Base-by-base conservation (phyloP, 2,113 vertebrate genomes). In the Erythrocercus mccallii region DNA sequence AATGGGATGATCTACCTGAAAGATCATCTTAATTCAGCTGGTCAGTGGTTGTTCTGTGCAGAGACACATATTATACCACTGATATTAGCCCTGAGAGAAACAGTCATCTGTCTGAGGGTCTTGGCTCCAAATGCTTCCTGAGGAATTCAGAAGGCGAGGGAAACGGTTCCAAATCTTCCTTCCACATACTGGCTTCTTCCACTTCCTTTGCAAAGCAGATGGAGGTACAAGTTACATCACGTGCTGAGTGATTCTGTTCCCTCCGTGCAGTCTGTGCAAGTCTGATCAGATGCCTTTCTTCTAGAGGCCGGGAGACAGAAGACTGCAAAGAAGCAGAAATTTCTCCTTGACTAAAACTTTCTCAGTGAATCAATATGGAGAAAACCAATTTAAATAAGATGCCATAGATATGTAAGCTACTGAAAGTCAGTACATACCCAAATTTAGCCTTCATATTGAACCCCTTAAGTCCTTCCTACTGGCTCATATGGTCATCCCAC, bases 101-200 rank as follows among this genome's bases (percentile, higher is more conserved):
- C 40, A 88, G 81, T 85, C 70, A 72, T 91, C 70, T 88, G 5
- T 82, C 45, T 69, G 62, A 77, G 13, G 4, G 58, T 17, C 71
- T 86, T 97, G 96, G 92, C 82, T 96, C 66, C 7, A 10, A 53
- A 65, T 57, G 28, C 78, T 94, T 94, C 94, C 95, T 95, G 89
- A 85, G 70, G n/a, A 71, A 64, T 80, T 92, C 61, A 57, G 70
- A 65, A 89, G 11, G 81, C 0, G 0, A 89, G 31, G 40, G 42
- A 81, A 95, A 79, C 0, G 0, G 45, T 91, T 95, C 81, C 87
- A 84, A 86, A 44, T 85, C 38, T 85, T 81, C 31, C 6, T 94
- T 91, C 40, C 20, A 14, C 30, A 19, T 23, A 47, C 12, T 82
- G 73, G 74, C 2, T 0, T 82, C 86, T 92, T 79, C 54, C 40